phyloP scores from a whole-genome alignment of 2,888 invertebrate species.

The Stegophylla sp. region DNA sequence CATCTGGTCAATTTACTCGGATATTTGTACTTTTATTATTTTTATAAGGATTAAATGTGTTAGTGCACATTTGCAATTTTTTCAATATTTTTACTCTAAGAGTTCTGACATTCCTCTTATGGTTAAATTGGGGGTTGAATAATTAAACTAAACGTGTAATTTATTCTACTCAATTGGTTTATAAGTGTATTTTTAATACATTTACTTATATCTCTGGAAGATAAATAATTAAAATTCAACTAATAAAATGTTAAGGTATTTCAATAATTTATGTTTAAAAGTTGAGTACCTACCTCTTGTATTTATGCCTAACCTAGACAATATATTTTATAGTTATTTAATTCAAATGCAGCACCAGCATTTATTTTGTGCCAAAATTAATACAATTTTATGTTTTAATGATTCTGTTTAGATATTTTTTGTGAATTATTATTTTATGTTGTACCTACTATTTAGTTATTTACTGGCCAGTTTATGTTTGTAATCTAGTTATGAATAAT shows the following conservation, averaged over 20 bases:
- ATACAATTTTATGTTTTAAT: conserved; percentile 13
- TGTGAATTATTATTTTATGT: conserved; percentile 32
- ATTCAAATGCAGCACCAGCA: conserved; percentile 5
- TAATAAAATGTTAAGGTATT: not conserved
- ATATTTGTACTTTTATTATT: conserved; percentile 22
- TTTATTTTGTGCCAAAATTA: conserved; percentile 47
- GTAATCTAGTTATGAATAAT: conserved; percentile 14
- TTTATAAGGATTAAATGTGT: conserved; percentile 18
- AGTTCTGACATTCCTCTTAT: conserved; percentile 41
- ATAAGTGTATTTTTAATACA: conserved; percentile 3
- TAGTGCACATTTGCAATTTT: conserved; percentile 22
- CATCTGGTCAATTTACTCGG: conserved; percentile 2
- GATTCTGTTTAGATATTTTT: conserved; percentile 30
- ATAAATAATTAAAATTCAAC: not conserved
- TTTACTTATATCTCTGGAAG: not conserved
- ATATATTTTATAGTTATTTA: not conserved
- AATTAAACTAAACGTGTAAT: not conserved
- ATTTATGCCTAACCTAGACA: not conserved
- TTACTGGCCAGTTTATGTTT: conserved; percentile 42
- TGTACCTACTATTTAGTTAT: conserved; percentile 30
- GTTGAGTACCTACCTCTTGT: not conserved
- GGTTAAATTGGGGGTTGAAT: too few relatives aligned
- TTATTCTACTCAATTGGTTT: conserved; percentile 12
- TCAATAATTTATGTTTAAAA: not conserved
- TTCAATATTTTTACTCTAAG: not conserved